Evolutionary conservation across 2,113 vertebrate species (phyloP).

Genomic region (Onychostruthus taczanowskii): DNA sequence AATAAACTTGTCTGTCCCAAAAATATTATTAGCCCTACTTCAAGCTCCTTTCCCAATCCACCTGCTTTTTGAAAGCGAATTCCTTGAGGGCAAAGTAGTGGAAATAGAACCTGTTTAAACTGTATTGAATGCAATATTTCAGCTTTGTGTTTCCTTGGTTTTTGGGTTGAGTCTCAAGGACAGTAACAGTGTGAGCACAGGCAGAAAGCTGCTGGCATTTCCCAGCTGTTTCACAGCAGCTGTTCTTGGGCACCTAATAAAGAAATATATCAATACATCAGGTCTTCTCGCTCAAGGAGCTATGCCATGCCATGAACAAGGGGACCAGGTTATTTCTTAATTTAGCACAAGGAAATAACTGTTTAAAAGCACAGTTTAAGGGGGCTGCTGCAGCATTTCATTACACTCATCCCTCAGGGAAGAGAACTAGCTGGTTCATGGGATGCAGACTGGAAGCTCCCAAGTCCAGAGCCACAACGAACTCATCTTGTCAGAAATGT

Average conservation of each 20-base stretch:
- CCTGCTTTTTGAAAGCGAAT: not conserved
- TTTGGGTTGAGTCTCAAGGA: not conserved
- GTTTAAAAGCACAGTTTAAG: not conserved
- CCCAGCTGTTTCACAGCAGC: not conserved
- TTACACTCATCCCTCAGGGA: not conserved
- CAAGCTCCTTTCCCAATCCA: not conserved
- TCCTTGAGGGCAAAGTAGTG: not conserved
- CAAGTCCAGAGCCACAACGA: not conserved
- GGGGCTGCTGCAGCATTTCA: not conserved
- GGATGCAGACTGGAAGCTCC: not conserved
- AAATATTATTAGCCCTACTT: not conserved
- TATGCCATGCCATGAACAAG: not conserved
- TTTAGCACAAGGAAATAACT: not conserved
- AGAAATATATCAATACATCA: not conserved
- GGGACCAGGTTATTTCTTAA: not conserved
- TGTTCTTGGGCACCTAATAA: not conserved
- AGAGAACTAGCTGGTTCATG: not conserved
- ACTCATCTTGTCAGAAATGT: not conserved
- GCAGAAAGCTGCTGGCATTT: not conserved
- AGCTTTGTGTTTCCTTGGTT: not conserved
- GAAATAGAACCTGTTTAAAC: not conserved
- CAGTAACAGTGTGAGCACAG: not conserved
- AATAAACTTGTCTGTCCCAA: not conserved
- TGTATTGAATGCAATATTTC: not conserved
- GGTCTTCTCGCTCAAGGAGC: not conserved